phyloP scores from a whole-genome alignment of 2,113 vertebrate genomes.

The Xyrauchen texanus region DNA sequence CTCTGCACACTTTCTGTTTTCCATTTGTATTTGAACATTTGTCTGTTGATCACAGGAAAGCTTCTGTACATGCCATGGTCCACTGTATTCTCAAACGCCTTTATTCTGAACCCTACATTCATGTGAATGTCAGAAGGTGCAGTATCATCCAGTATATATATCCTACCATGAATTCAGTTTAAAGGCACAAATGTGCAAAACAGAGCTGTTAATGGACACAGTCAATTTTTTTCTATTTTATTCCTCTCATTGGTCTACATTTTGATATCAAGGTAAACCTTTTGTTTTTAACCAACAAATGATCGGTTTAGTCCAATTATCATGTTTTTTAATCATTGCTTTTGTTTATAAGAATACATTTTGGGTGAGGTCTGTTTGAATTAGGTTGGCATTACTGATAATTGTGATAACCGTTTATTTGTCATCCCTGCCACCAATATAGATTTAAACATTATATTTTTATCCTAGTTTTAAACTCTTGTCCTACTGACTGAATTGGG shows the following conservation, averaged over 20 bases:
- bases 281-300: constrained; percentile 8
- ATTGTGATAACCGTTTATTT: constrained; percentile 36
- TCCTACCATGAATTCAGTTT: neutral
- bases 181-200: constrained; percentile 2
- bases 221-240: constrained; percentile 1
- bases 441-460: constrained; percentile 52
- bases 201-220: neutral
- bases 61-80: constrained; percentile 10
- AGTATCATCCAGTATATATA: constrained; percentile 36
- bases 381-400: constrained; percentile 53
- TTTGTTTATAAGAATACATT: constrained; percentile 50
- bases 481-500: constrained; percentile 73
- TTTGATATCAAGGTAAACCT: neutral
- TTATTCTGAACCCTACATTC: constrained; percentile 21
- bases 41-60: constrained; percentile 1
- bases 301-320: neutral
- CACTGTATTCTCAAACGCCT: constrained; percentile 12
- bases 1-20: constrained; percentile 47
- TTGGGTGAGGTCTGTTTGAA: constrained; percentile 47
- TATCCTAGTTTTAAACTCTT: constrained; percentile 57
- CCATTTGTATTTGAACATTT: constrained; percentile 31
- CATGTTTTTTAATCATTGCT: neutral
- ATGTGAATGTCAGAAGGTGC: constrained; percentile 55
- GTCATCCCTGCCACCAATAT: constrained; percentile 50
- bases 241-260: neutral